Conservation (phyloP, 1,140 invertebrate species). For the Dryas iulia region DNA sequence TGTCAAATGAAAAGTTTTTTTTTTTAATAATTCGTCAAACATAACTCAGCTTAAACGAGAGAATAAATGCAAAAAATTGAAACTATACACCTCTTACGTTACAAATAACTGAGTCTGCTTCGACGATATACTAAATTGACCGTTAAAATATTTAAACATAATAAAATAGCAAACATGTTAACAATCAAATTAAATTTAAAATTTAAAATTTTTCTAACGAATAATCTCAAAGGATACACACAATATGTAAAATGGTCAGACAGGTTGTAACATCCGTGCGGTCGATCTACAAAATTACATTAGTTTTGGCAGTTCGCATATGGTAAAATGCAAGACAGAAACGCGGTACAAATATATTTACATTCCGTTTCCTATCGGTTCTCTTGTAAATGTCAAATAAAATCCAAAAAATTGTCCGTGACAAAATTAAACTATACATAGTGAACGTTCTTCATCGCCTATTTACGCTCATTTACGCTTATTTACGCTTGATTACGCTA, state of each 20-base stretch:
- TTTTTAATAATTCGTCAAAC: not conserved
- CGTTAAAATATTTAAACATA: too few relatives aligned
- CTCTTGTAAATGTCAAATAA: conserved; percentile 39
- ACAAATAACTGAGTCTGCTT: not conserved
- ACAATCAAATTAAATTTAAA: not conserved
- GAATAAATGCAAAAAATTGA: not conserved
- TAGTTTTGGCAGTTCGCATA: conserved; percentile 78
- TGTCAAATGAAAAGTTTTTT: not conserved
- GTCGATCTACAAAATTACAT: conserved; percentile 68
- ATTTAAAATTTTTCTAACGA: not conserved
- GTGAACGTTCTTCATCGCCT: conserved; percentile 33
- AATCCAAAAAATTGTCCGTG: conserved; percentile 45
- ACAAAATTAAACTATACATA: conserved; percentile 62
- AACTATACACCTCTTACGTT: too few relatives aligned
- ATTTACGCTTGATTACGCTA: not conserved
- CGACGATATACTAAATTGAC: not conserved
- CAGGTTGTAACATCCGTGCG: conserved; percentile 39
- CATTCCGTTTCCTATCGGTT: conserved; percentile 47
- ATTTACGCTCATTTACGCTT: not conserved
- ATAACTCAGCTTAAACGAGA: not conserved
- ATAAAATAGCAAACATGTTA: too few relatives aligned
- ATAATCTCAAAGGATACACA: not conserved
- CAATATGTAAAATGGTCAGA: not conserved
- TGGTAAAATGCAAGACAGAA: conserved; percentile 76
- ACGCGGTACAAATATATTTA: conserved; percentile 71